Evolutionary conservation across 2,113 vertebrate species (phyloP).

Genomic region (Dermatemys mawii): DNA sequence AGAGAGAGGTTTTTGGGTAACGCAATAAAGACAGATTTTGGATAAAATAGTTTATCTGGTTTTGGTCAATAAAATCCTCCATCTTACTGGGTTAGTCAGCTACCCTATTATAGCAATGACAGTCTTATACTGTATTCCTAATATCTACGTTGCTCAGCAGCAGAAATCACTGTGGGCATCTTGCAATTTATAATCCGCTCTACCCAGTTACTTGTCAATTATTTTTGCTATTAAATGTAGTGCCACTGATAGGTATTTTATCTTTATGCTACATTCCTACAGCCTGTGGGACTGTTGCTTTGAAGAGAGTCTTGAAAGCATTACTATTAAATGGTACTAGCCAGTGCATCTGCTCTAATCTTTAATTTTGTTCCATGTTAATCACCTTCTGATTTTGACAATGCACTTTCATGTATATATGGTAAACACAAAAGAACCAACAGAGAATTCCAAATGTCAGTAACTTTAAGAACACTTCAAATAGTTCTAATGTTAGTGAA

Average conservation of each 20-base stretch:
- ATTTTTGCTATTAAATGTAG: slow-evolving; percentile 55
- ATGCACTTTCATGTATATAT: not conserved
- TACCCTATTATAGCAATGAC: slow-evolving; percentile 1
- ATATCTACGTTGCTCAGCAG: slow-evolving; percentile 38
- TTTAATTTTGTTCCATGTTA: slow-evolving; percentile 49
- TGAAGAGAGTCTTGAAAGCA: slow-evolving; percentile 68
- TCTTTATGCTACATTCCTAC: slow-evolving; percentile 66
- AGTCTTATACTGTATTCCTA: slow-evolving; percentile 8
- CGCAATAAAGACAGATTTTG: not conserved
- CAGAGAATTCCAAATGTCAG: not conserved
- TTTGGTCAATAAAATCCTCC: slow-evolving; percentile 33
- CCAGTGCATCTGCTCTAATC: slow-evolving; percentile 46
- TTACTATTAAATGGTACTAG: slow-evolving; percentile 13
- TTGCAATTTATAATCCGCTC: slow-evolving; percentile 61
- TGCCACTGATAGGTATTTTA: slow-evolving; percentile 66
- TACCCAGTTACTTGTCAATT: slow-evolving; percentile 64
- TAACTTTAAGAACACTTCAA: not conserved
- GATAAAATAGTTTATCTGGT: slow-evolving; percentile 18
- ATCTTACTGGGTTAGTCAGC: not conserved
- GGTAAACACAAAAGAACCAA: slow-evolving; percentile 15
- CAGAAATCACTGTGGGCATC: slow-evolving; percentile 25
- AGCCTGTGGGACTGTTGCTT: slow-evolving; percentile 65
- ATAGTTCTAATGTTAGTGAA: not conserved
- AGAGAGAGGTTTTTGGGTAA: not conserved
- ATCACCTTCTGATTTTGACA: slow-evolving; percentile 13